A percentile compares a stretch with the other conserved stretches of the same genome.
Evolutionary conservation across 2,888 invertebrate genomes (phyloP).

Genomic region (Ophonus ardosiacus): DNA sequence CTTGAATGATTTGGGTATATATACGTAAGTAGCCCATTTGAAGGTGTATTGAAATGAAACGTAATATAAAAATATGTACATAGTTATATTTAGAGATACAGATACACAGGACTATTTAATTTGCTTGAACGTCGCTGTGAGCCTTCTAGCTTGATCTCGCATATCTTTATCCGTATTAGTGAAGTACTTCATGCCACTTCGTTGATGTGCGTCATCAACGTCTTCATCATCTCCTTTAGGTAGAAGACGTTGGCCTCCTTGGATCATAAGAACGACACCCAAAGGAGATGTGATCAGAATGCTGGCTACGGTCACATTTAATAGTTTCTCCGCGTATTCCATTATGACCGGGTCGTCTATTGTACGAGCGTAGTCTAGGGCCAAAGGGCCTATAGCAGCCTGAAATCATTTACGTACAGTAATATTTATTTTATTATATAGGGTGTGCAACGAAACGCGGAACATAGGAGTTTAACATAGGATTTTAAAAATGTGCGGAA

Average conservation of each 20-base stretch:
- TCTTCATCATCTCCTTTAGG: constrained; percentile 55
- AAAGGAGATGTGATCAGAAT: constrained; percentile 79
- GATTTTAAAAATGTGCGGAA: too few relatives aligned
- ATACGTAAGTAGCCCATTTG: too few relatives aligned
- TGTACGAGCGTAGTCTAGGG: constrained; percentile 78
- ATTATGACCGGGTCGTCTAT: constrained; percentile 70
- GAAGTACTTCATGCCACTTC: neutral
- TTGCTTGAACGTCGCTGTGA: too few relatives aligned
- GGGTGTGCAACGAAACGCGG: too few relatives aligned
- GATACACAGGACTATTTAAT: too few relatives aligned
- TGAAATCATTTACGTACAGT: constrained; percentile 69
- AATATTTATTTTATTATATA: too few relatives aligned
- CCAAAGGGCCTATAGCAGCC: constrained; percentile 83
- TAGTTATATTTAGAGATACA: too few relatives aligned
- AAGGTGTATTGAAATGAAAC: too few relatives aligned
- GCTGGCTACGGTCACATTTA: constrained; percentile 78
- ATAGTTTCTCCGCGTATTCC: constrained; percentile 75
- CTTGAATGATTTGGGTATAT: too few relatives aligned
- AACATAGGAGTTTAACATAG: too few relatives aligned
- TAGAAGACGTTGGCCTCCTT: constrained; percentile 68
- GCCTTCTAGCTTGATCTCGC: neutral
- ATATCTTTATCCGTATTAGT: neutral
- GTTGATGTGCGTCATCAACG: constrained; percentile 21
- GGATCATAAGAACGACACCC: constrained; percentile 72
- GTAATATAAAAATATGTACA: too few relatives aligned